Evolutionary conservation across 2,888 invertebrate genomes (phyloP).

Genomic region (Podabrus alpinus): DNA sequence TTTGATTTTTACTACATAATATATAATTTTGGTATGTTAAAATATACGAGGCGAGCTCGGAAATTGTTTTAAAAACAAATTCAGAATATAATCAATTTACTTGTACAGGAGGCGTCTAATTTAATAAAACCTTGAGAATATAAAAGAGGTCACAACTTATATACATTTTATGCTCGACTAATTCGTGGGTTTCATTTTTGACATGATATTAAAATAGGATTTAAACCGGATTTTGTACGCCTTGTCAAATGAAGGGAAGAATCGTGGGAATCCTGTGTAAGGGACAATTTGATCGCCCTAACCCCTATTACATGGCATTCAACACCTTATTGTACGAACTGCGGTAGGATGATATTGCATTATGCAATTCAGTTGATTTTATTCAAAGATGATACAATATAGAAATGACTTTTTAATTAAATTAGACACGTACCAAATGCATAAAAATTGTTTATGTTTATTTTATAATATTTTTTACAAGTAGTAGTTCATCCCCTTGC

Average conservation of each 20-base stretch:
- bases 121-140: constrained; percentile 4
- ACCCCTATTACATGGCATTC: constrained; percentile 39
- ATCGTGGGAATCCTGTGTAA: constrained; percentile 36
- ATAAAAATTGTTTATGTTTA: neutral
- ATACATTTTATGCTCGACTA: constrained; percentile 26
- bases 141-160: constrained; percentile 11
- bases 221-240: constrained; percentile 28
- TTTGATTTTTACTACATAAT: too few species aligned
- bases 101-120: neutral
- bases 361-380: constrained; percentile 36
- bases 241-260: constrained; percentile 24
- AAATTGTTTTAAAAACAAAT: neutral
- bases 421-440: constrained; percentile 32
- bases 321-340: constrained; percentile 41
- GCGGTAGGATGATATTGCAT: constrained; percentile 37
- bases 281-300: constrained; percentile 29
- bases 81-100: neutral
- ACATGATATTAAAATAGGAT: constrained; percentile 29
- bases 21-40: too few species aligned
- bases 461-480: neutral
- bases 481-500: neutral
- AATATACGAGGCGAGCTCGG: neutral
- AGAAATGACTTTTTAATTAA: constrained; percentile 42
- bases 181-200: constrained; percentile 24
- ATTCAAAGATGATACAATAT: constrained; percentile 36